Conservation (phyloP, 2,888 invertebrate genomes). For the Parnassius smintheus region DNA sequence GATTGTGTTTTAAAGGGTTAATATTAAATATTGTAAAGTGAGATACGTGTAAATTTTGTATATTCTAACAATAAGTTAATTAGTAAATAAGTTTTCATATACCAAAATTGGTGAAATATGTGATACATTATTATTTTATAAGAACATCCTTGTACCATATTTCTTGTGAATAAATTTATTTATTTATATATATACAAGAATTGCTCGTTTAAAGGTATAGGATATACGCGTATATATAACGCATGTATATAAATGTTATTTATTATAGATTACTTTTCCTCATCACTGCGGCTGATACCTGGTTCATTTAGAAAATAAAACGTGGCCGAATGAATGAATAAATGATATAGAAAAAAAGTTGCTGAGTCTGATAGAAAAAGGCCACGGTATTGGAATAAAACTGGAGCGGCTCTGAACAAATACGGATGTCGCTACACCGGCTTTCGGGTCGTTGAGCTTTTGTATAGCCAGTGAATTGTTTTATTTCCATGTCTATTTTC, state of each 20-base stretch:
- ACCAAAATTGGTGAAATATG: too few species aligned
- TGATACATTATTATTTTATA: too few species aligned
- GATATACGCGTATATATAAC: too few species aligned
- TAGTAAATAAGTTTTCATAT: too few species aligned
- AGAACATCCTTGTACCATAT: too few species aligned
- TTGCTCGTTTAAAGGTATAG: too few species aligned
- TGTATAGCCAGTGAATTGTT: constrained; percentile 23
- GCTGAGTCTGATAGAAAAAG: constrained; percentile 25
- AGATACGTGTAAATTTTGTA: too few species aligned
- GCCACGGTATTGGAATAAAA: constrained; percentile 25
- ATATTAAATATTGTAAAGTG: too few species aligned
- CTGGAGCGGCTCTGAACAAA: constrained; percentile 28
- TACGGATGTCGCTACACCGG: constrained; percentile 25
- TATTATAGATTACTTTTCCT: constrained; percentile 1
- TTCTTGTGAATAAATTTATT: too few species aligned
- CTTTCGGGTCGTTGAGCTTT: constrained; percentile 27
- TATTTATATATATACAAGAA: too few species aligned
- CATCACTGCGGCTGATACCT: neutral
- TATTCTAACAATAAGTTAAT: too few species aligned
- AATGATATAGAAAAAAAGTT: constrained; percentile 23
- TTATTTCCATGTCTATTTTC: constrained; percentile 27
- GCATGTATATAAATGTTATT: neutral
- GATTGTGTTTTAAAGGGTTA: too few species aligned
- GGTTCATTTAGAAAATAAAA: constrained; percentile 12
- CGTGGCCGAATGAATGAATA: constrained; percentile 19